These are phyloP conservation scores for Hydrolagus affinis DNA, from an alignment of 2,113 vertebrate species.

Conservation along the genomic window DNA sequence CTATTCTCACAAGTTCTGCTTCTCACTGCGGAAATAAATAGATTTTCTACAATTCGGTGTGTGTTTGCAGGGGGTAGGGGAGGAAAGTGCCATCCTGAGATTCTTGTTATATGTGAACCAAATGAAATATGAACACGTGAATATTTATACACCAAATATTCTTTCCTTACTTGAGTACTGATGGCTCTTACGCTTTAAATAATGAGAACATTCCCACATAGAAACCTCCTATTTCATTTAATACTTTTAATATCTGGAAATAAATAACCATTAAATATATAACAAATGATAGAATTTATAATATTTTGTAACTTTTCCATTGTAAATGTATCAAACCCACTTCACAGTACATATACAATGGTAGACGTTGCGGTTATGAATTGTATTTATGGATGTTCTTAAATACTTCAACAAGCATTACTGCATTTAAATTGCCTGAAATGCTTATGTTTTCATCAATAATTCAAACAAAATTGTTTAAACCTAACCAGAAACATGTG, in stretches of 20 bases:
- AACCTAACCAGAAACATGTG: not conserved
- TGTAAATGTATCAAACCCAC: not conserved
- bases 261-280: not conserved
- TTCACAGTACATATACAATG: too few relatives aligned
- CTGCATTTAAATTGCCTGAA: not conserved
- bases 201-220: too few relatives aligned
- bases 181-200: not conserved
- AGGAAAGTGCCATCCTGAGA: not conserved
- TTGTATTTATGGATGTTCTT: not conserved
- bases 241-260: slow-evolving; percentile 6
- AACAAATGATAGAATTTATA: not conserved
- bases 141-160: slow-evolving; percentile 3
- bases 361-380: not conserved
- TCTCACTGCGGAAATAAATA: not conserved
- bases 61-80: not conserved
- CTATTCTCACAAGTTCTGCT: not conserved
- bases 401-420: not conserved
- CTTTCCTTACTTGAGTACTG: not conserved
- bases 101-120: not conserved
- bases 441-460: not conserved
- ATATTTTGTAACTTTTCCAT: not conserved
- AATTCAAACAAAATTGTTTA: not conserved
- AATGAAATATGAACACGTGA: slow-evolving; percentile 9
- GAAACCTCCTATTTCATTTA: slow-evolving; percentile 7
- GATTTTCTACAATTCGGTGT: not conserved